Conservation (phyloP, 2,888 invertebrate species). For the Xanthorhoe designata region DNA sequence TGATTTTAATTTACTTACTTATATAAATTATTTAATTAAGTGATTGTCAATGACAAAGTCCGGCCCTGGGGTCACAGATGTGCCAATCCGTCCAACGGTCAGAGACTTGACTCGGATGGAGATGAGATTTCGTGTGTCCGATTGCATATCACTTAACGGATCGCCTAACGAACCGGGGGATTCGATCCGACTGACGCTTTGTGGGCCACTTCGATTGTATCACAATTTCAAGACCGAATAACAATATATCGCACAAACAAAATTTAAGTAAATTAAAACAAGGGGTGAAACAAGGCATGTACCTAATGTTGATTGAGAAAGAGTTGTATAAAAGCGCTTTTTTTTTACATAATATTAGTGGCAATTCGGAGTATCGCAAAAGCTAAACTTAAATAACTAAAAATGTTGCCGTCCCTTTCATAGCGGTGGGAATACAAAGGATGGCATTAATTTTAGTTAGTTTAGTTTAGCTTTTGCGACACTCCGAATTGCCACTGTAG, state of each 20-base stretch:
- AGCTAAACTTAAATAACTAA: no score
- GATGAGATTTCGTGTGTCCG: slow-evolving; percentile 47
- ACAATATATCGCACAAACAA: not conserved
- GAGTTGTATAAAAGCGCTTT: no score
- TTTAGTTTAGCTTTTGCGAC: no score
- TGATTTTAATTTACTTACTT: not conserved
- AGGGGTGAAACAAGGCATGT: no score
- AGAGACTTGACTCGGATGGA: slow-evolving; percentile 44
- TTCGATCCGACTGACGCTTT: slow-evolving; percentile 31
- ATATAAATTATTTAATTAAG: not conserved
- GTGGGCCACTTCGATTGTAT: slow-evolving; percentile 11
- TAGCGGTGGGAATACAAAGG: no score
- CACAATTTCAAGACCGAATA: not conserved
- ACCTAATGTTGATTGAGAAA: no score
- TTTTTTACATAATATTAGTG: no score
- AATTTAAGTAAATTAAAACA: no score
- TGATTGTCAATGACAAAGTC: slow-evolving; percentile 9
- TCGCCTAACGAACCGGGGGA: slow-evolving; percentile 48
- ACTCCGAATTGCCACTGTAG: no score
- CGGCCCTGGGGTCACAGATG: slow-evolving; percentile 50
- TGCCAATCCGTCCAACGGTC: slow-evolving; percentile 51
- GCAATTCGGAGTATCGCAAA: no score
- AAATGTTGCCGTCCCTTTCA: no score
- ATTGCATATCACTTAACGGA: slow-evolving; percentile 50
- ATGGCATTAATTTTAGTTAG: no score